Evolutionary conservation across 2,113 vertebrate genomes (phyloP), one percentile per base, ranked within the genome.

Genomic region (Phaethornis superciliosus): DNA sequence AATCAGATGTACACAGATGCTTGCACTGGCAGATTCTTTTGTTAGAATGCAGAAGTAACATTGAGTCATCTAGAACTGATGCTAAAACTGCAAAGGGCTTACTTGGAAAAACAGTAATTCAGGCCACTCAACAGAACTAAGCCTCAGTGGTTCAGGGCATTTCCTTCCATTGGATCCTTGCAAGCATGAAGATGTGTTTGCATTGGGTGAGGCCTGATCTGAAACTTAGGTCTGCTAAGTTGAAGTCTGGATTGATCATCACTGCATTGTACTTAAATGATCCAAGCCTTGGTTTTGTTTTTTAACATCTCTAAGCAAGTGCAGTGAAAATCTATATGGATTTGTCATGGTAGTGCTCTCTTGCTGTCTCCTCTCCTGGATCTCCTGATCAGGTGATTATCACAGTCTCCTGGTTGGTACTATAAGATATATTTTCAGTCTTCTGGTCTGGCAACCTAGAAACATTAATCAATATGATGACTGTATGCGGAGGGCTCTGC

Each of bases 11-110:
- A 42, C 9, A 4, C 42, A 65, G 59, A 67, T 94, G 92, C 85
- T 95, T 94, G 82, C 42, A 32, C 37, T 68, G 72, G 88, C 90
- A 90, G 68, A 68, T 94, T 81, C 60, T 93, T 93, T 77, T 86
- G 68, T 93, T 90, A 93, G 69, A 95, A 96, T 93, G 85, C 88
- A 94, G 92, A 96, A 96, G 92, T 92, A 78, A 63, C 51, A 18
- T 7, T 0, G 2, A 81, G 30, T 81, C 64, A 83, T 63, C 56
- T 8, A 4, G 64, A 88, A 74, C 68, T 67, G 37, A 22, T 75
- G 79, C 32, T 82, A 80, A 81, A 87, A 62, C 40, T 93, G 81
- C 62, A 27, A 9, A 71, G 65, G 54, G 46, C 6, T 18, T 37
- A 42, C 58, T 6, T 75, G 40, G 67, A 52, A 71, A 78, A 86